Evolutionary conservation across 2,797 vertebrate genomes (phyloP), one percentile per base, ranked within the genome.

Genomic region (Sebastes vulpes): DNA sequence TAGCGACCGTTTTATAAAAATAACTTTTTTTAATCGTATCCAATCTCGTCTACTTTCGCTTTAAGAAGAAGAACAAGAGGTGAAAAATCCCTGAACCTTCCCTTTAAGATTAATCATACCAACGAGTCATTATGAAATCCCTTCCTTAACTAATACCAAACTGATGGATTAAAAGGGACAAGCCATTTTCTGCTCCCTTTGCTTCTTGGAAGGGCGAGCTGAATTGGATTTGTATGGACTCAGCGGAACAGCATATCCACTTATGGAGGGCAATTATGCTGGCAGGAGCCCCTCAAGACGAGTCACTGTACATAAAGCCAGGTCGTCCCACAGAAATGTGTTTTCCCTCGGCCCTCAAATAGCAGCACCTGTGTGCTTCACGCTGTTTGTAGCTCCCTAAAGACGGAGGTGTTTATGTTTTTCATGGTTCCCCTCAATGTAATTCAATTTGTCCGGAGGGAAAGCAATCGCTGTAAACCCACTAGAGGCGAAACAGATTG

Each of bases 191-290:
- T 93, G 91, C 90, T 83, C 74, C 80, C 85, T 81, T 87, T 77
- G 81, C 87, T 92, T 84, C 84, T 67, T 74, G 67, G 82, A 82
- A 86, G 79, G 65, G 69, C 20, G 63, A 84, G 80, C 50, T 84
- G 84, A 92, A 94, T 93, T 89, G 90, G 85, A 94, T 95, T 93
- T 92, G 92, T 91, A 89, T 73, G 86, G 92, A 84, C 80, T 84
- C 84, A 38, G 89, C 12, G 61, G 89, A 92, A 92, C 84, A 91
- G 78, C 83, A 76, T 80, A 77, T 93, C 89, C 89, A 92, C 89
- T 91, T 91, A 90, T 83, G 83, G 75, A 81, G 87, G 90, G 23
- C 87, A 93, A 90, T 94, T 92, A 89, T 75, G 77, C 69, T 92
- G 89, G 88, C 90, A 88, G 90, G 73, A 79, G 75, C 77, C 67